Evolutionary conservation across 2,888 invertebrate genomes (phyloP), one percentile per base, ranked within the genome.

Genomic region (Acholoe squamosa): DNA sequence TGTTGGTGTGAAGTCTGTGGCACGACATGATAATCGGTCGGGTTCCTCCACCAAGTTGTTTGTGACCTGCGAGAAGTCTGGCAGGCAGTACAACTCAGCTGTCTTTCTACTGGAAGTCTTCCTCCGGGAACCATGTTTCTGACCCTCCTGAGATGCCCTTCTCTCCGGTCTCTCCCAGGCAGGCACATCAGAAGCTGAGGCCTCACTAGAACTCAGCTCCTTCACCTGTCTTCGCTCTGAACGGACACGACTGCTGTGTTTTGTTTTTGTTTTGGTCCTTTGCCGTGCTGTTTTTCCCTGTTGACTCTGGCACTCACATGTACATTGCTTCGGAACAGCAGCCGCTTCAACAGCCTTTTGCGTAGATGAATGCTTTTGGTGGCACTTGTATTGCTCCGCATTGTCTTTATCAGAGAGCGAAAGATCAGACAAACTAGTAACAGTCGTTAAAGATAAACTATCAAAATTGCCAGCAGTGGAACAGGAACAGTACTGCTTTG

Each of bases 381-480:
- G 61, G 61, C 61, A n/a, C 1, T 19, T 0, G 19, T 76, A 25
- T 14, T 77, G 25, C 5, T 16, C n/a, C 5, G 12, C 28, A 31
- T 31, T 19, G 7, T 86, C 86, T 31, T 28, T 22, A 54, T 89
- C 89, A 28, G 61, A 54, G 10, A 89, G 31, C 0, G 91, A 91
- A 12, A 91, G 54, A 34, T 89, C 91, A 34, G 91, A 91, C 28
- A 91, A 43, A 28, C 91, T 91, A 43, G 89, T 89, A 22, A 91
- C 84, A 16, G 89, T 89, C 33, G 91, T 91, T 0, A 91, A 76
- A 31, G 91, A 91, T 28, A 12, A 25, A 22, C n/a, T 51, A 54
- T 90, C 90, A 25, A 28, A 19, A 25, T 77, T 16, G 14, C 31
- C 34, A 14, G n/a, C 31, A 12, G 1, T 12, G 7, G 56, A 12